phyloP scores from a whole-genome alignment of 2,113 vertebrate genomes.

The Cygnus buccinator region DNA sequence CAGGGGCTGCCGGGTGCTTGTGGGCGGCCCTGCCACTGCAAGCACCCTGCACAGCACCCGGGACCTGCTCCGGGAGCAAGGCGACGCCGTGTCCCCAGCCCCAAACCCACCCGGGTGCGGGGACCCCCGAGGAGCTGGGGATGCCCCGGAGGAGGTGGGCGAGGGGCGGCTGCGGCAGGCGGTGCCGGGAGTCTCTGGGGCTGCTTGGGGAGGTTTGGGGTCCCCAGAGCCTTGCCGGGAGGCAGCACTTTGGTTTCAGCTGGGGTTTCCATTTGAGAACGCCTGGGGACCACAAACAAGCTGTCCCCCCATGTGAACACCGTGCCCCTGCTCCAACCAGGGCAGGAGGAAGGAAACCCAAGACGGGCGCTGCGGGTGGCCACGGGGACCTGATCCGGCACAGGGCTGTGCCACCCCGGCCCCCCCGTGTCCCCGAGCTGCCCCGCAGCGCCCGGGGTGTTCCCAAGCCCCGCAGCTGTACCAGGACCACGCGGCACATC shows the following conservation, averaged over 20 bases:
- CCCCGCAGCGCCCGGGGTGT: background rate
- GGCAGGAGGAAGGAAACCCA: fast-evolving
- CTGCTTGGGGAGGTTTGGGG: background rate
- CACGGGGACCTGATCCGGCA: fast-evolving
- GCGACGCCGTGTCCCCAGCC: background rate
- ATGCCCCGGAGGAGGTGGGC: background rate
- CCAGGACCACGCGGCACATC: fast-evolving
- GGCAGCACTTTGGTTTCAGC: slow-evolving; percentile 45
- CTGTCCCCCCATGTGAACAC: background rate
- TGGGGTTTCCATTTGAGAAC: background rate
- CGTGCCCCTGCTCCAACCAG: fast-evolving
- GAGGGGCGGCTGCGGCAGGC: background rate
- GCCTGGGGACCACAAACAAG: background rate
- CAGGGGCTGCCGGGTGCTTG: background rate
- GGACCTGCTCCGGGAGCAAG: background rate
- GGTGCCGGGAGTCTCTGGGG: background rate
- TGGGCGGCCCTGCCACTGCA: fast-evolving
- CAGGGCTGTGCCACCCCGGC: background rate
- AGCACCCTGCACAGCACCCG: background rate
- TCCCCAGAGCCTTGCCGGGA: background rate
- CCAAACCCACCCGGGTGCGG: background rate
- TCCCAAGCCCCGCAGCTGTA: background rate
- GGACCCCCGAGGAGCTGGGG: background rate
- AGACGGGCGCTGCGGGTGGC: background rate
- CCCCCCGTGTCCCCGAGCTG: background rate